Evolutionary conservation across 2,888 invertebrate genomes (phyloP).

Genomic region (Heteropelma amictum): DNA sequence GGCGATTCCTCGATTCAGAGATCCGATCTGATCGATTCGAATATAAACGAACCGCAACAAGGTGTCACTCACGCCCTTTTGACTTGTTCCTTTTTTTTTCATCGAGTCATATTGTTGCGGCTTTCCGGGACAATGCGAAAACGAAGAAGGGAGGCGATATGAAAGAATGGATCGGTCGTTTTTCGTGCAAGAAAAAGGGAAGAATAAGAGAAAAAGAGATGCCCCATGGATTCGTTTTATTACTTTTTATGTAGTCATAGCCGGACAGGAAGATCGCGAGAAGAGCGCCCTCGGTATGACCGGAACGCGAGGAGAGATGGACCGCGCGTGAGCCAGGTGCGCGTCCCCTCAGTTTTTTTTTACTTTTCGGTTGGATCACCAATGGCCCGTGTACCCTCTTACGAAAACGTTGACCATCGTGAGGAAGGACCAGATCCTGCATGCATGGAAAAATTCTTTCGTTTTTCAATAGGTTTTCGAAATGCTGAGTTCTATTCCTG

Average conservation of each 20-base stretch:
- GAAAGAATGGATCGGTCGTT: conserved; percentile 43
- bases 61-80: conserved; percentile 55
- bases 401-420: conserved; percentile 44
- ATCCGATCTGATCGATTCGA: conserved; percentile 48
- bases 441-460: conserved; percentile 32
- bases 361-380: conserved; percentile 38
- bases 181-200: conserved; percentile 25
- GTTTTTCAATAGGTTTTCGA: conserved; percentile 14
- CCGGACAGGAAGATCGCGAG: conserved; percentile 50
- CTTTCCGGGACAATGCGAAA: conserved; percentile 20
- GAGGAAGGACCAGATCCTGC: conserved; percentile 27
- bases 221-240: conserved; percentile 44
- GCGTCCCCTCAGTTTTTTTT: conserved; percentile 22
- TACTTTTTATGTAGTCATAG: conserved; percentile 35
- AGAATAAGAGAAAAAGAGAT: conserved; percentile 6
- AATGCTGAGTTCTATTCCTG: conserved; percentile 22
- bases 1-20: conserved; percentile 9
- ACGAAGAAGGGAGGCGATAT: conserved; percentile 15
- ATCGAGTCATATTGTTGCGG: conserved; percentile 33
- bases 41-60: conserved; percentile 49
- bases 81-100: conserved; percentile 37
- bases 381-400: conserved; percentile 33
- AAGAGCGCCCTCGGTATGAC: conserved; percentile 42
- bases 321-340: conserved; percentile 48
- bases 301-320: conserved; percentile 46